phyloP scores from a whole-genome alignment of 2,888 invertebrate species.

The Sinodicranocentrus sp. region DNA sequence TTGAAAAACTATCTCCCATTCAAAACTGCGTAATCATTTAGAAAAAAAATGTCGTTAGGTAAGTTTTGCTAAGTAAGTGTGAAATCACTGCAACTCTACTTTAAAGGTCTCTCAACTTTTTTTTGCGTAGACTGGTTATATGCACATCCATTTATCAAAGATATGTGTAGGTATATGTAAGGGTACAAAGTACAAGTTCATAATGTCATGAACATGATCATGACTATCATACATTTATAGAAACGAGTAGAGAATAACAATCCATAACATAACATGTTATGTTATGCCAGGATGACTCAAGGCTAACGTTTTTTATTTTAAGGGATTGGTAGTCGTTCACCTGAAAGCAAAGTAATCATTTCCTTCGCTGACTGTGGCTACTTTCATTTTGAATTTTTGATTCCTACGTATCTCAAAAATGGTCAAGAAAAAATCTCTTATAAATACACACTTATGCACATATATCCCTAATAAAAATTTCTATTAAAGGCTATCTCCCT shows the following conservation, averaged over 20 bases:
- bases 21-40: no score
- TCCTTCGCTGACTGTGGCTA: constrained; percentile 40
- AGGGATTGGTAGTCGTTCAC: constrained; percentile 44
- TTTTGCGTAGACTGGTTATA: no score
- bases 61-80: no score
- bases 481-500: background rate
- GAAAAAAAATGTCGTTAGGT: no score
- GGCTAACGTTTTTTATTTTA: constrained; percentile 27
- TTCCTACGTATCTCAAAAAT: constrained; percentile 18
- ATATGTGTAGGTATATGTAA: no score
- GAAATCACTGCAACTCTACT: no score
- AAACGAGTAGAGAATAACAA: background rate
- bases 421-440: constrained; percentile 8
- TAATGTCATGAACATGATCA: constrained; percentile 33
- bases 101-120: no score
- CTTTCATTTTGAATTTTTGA: constrained; percentile 42
- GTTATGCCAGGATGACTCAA: constrained; percentile 9
- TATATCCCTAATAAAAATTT: background rate
- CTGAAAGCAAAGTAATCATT: no score
- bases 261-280: background rate
- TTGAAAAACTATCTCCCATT: no score
- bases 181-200: constrained; percentile 45
- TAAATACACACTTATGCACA: background rate
- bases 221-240: background rate
- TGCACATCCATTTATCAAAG: no score